Evolutionary conservation across 2,888 invertebrate genomes (phyloP).

Genomic region (Pyrrhosoma nymphula): DNA sequence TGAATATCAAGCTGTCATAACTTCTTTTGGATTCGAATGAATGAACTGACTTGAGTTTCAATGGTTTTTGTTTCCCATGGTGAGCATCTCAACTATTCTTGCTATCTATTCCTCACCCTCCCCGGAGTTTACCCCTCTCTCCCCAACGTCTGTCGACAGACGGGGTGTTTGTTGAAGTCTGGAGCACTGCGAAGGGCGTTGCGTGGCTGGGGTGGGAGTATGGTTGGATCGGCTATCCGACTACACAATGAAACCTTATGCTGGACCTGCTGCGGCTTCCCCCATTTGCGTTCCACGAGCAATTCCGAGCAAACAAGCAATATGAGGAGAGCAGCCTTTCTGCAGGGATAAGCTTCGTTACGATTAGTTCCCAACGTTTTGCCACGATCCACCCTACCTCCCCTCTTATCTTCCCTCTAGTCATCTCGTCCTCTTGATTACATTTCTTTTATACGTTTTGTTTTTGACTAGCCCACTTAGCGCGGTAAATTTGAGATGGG

Average conservation of each 20-base stretch:
- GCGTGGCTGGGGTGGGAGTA: neutral
- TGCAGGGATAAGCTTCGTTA: neutral
- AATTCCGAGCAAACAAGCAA: slow-evolving; percentile 22
- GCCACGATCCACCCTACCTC: neutral
- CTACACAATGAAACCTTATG: slow-evolving; percentile 30
- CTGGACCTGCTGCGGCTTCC: slow-evolving; percentile 19
- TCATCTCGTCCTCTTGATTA: too few species aligned
- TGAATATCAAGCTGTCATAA: too few species aligned
- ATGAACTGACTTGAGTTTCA: too few species aligned
- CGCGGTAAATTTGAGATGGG: neutral
- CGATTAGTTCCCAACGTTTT: neutral
- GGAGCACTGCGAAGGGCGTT: neutral
- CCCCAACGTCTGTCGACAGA: neutral
- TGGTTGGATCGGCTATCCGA: neutral
- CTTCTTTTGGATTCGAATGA: too few species aligned
- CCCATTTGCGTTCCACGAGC: slow-evolving; percentile 37
- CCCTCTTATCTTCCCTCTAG: too few species aligned
- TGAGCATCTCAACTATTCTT: too few species aligned
- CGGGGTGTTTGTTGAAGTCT: neutral
- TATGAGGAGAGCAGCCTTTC: neutral
- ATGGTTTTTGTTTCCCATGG: too few species aligned
- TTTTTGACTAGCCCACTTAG: neutral
- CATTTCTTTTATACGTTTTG: neutral
- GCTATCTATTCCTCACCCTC: too few species aligned
- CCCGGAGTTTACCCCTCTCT: neutral